Percentiles rank a stretch among this genome's conserved stretches.
These are phyloP conservation scores for Atrina japonica DNA, from an alignment of 2,888 invertebrate genomes.

Conservation along the genomic window DNA sequence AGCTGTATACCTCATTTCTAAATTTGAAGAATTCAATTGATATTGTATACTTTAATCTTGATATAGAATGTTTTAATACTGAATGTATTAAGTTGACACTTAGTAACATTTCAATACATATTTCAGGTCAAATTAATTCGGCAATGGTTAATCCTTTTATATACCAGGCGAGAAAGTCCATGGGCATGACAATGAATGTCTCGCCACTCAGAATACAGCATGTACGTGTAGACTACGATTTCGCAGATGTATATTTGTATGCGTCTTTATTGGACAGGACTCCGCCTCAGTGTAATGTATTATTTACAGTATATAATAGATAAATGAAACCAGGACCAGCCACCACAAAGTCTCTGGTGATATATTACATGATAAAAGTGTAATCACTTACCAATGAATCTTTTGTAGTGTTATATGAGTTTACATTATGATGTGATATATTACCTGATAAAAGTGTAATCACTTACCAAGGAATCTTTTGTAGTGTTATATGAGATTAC, in stretches of 20 bases:
- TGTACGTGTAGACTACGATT: slow-evolving; percentile 57
- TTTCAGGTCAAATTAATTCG: slow-evolving; percentile 32
- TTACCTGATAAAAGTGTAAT: too few relatives aligned
- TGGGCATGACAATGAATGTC: slow-evolving; percentile 57
- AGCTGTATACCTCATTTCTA: too few relatives aligned
- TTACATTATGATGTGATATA: too few relatives aligned
- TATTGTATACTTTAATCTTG: too few relatives aligned
- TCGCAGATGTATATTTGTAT: slow-evolving; percentile 55
- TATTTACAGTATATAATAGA: neutral
- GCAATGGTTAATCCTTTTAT: slow-evolving; percentile 14
- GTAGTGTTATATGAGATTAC: too few relatives aligned
- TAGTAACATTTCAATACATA: neutral
- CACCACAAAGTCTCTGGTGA: neutral
- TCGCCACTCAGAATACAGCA: slow-evolving; percentile 58
- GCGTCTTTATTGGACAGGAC: slow-evolving; percentile 61
- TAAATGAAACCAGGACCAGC: neutral
- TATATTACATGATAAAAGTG: too few relatives aligned
- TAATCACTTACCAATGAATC: too few relatives aligned
- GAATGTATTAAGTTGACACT: too few relatives aligned
- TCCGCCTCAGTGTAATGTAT: slow-evolving; percentile 53
- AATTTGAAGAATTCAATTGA: too few relatives aligned
- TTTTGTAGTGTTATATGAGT: too few relatives aligned
- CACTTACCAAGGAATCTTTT: too few relatives aligned
- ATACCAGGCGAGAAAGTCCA: slow-evolving; percentile 41
- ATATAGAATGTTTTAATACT: too few relatives aligned